Evolutionary conservation across 2,888 invertebrate species (phyloP).

Genomic region (Thymelicus acteon): DNA sequence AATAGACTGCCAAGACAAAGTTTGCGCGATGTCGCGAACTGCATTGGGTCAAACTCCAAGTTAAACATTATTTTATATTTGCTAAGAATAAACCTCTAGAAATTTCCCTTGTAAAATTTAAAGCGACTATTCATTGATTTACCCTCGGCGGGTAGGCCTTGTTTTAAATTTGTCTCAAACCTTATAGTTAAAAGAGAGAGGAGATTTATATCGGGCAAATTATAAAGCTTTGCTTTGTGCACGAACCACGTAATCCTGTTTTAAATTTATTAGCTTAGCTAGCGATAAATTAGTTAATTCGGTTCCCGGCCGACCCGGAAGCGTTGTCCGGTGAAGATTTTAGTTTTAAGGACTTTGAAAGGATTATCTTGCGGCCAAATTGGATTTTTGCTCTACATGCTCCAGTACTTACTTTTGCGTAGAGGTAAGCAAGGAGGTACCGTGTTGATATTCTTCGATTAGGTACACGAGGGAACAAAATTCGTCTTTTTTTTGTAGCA

Average conservation of each 20-base stretch:
- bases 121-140: constrained; percentile 9
- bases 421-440: no score
- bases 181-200: constrained; percentile 60
- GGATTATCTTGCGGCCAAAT: constrained; percentile 37
- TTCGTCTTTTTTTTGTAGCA: no score
- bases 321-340: constrained; percentile 70
- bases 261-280: constrained; percentile 81
- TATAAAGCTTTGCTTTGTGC: constrained; percentile 79
- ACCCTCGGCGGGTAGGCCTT: constrained; percentile 30
- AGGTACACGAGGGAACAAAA: no score
- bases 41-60: background rate
- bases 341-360: constrained; percentile 60
- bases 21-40: background rate
- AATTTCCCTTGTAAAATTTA: background rate
- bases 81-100: background rate
- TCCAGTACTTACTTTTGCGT: background rate
- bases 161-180: constrained; percentile 52
- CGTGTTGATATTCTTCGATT: no score
- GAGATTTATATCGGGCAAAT: constrained; percentile 79
- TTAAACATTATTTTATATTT: no score
- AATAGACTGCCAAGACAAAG: no score
- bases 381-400: constrained; percentile 36
- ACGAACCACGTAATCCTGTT: constrained; percentile 78
- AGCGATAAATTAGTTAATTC: constrained; percentile 81
- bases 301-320: constrained; percentile 76